phyloP scores from a whole-genome alignment of 2,113 vertebrate species.

The Cephalopholis sonnerati region DNA sequence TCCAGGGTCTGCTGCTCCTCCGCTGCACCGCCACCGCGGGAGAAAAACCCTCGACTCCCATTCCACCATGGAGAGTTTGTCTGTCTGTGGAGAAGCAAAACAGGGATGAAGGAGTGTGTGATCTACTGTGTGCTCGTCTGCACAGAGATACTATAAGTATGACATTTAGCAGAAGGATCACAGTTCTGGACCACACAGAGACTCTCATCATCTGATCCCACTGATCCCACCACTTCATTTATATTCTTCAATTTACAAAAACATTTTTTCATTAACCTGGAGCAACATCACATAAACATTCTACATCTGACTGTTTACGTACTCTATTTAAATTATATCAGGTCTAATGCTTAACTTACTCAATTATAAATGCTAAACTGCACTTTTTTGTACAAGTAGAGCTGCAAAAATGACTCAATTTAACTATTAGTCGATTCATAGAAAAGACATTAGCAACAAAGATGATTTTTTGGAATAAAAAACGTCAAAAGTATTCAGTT shows the following conservation, averaged over 20 bases:
- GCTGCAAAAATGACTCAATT: background rate
- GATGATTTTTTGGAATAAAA: background rate
- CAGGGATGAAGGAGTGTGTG: background rate
- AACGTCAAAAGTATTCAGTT: background rate
- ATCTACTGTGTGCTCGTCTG: background rate
- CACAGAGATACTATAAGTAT: too few relatives aligned
- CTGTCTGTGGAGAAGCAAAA: conserved; percentile 34
- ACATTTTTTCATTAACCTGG: too few relatives aligned
- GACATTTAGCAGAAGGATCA: background rate
- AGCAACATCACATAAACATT: too few relatives aligned
- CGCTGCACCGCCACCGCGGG: conserved; percentile 54
- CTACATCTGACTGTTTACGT: background rate
- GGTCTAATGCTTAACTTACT: background rate
- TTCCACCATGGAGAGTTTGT: background rate
- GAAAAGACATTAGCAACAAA: background rate
- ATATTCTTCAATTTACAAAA: too few relatives aligned
- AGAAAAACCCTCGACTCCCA: conserved; percentile 63
- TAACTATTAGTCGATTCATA: background rate
- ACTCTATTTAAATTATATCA: background rate
- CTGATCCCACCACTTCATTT: too few relatives aligned
- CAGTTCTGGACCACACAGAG: background rate
- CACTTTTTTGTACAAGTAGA: background rate
- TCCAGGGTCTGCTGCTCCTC: conserved; percentile 80
- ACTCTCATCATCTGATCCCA: background rate
- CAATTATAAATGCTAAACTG: background rate